These are phyloP conservation scores for roundworm (Caenorhabditis elegans) DNA, from an alignment of 1,140 invertebrate genomes.

Conservation along the genomic window DNA sequence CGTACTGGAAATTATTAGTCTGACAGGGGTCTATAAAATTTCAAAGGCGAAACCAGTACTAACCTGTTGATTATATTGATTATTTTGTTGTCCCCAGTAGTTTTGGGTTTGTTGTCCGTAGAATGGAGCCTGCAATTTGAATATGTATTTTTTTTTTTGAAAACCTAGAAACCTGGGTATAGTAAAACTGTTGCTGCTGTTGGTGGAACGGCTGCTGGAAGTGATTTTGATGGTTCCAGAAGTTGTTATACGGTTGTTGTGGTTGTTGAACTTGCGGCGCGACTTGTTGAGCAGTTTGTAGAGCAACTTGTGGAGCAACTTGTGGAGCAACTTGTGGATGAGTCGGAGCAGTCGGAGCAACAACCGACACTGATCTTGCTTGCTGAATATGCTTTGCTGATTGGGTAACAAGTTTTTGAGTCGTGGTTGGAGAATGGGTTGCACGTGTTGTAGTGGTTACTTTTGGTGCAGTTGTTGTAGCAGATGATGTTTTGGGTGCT, in stretches of 20 bases:
- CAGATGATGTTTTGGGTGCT: neutral
- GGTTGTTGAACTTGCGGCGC: neutral
- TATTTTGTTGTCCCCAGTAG: neutral
- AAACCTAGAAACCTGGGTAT: slow-evolving; percentile 1
- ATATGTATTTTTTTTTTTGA: too few relatives aligned
- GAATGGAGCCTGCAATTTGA: neutral
- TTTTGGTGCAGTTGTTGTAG: neutral
- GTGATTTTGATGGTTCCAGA: neutral
- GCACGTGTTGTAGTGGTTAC: neutral
- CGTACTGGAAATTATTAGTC: too few relatives aligned
- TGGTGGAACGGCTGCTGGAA: neutral
- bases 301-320: neutral
- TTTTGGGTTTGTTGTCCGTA: neutral
- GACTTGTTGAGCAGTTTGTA: neutral
- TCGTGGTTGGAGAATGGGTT: neutral
- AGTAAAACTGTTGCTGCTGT: neutral
- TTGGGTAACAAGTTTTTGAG: neutral
- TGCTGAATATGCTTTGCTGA: neutral
- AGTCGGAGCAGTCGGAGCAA: neutral
- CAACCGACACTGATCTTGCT: neutral
- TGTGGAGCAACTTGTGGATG: neutral
- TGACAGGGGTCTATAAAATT: too few relatives aligned
- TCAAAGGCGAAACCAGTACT: too few relatives aligned
- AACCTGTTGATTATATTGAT: neutral
- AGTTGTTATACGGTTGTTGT: neutral